Evolutionary conservation across 2,888 invertebrate species (phyloP).

Genomic region (Brenthis ino): DNA sequence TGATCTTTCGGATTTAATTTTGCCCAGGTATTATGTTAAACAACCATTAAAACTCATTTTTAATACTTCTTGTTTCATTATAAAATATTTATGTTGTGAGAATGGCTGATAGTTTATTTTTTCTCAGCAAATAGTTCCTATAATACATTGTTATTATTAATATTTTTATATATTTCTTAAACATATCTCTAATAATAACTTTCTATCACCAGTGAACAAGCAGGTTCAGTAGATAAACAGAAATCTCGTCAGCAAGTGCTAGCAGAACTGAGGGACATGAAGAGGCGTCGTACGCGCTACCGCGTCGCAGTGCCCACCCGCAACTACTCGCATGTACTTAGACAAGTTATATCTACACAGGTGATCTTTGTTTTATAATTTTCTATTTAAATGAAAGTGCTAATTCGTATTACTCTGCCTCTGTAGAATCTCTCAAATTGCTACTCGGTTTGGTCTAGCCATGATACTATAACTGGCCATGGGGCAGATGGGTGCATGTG

Average conservation of each 20-base stretch:
- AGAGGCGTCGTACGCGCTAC: conserved; percentile 83
- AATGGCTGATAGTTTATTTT: too few species aligned
- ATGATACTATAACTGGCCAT: too few species aligned
- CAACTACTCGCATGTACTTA: conserved; percentile 82
- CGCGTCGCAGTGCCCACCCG: conserved; percentile 80
- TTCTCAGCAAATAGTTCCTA: too few species aligned
- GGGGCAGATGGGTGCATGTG: too few species aligned
- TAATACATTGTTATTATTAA: not conserved
- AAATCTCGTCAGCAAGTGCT: conserved; percentile 73
- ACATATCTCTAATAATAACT: not conserved
- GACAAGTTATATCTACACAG: conserved; percentile 83
- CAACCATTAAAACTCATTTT: not conserved
- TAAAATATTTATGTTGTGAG: too few species aligned
- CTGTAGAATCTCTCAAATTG: too few species aligned
- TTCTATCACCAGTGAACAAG: not conserved
- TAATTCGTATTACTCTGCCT: too few species aligned
- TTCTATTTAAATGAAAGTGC: not conserved
- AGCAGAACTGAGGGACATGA: conserved; percentile 82
- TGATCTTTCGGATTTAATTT: conserved; percentile 58
- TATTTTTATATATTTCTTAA: not conserved
- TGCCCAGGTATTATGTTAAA: conserved; percentile 53
- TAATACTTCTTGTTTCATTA: too few species aligned
- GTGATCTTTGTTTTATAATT: conserved; percentile 43
- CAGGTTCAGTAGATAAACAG: conserved; percentile 18
- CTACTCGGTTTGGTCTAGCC: too few species aligned